Percentiles rank a stretch among this genome's conserved stretches.
Evolutionary conservation across 2,113 vertebrate genomes (phyloP).

Genomic region (Talpa occidentalis): DNA sequence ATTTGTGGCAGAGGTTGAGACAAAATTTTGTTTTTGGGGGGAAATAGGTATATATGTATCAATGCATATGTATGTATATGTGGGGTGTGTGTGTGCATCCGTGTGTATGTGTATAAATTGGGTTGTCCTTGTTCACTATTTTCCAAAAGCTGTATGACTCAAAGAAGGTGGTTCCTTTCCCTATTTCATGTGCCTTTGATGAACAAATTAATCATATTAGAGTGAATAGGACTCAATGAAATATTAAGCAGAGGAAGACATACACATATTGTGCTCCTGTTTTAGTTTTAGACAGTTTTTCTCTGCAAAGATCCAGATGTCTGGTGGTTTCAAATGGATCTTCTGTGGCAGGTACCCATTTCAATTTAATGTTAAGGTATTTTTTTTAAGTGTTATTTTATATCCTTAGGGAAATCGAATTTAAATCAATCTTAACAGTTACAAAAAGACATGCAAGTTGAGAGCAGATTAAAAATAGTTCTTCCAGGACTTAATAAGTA

Average conservation of each 20-base stretch:
- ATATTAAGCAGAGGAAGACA: slow-evolving; percentile 50
- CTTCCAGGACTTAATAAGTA: slow-evolving; percentile 74
- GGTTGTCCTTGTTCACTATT: neutral
- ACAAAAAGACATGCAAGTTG: slow-evolving; percentile 71
- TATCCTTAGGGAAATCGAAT: slow-evolving; percentile 73
- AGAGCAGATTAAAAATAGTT: slow-evolving; percentile 67
- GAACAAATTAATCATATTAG: slow-evolving; percentile 71
- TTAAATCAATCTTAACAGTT: slow-evolving; percentile 72
- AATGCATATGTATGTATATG: too few species aligned
- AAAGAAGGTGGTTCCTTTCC: neutral
- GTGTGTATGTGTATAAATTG: neutral
- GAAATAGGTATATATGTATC: neutral
- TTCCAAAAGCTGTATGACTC: neutral
- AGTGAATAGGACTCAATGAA: slow-evolving; percentile 25
- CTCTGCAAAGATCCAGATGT: slow-evolving; percentile 72
- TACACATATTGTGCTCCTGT: slow-evolving; percentile 45
- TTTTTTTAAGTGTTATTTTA: slow-evolving; percentile 77
- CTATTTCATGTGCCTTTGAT: slow-evolving; percentile 46
- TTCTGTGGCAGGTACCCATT: slow-evolving; percentile 61
- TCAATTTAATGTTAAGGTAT: slow-evolving; percentile 57
- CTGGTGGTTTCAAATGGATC: slow-evolving; percentile 63
- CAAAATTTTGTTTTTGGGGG: neutral
- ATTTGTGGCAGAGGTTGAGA: slow-evolving; percentile 11
- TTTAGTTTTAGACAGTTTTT: slow-evolving; percentile 69
- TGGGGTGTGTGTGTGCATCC: too few species aligned